Evolutionary conservation across 1,140 invertebrate genomes (phyloP), one percentile per base, ranked within the genome.

Genomic region (Gryon sp.): DNA sequence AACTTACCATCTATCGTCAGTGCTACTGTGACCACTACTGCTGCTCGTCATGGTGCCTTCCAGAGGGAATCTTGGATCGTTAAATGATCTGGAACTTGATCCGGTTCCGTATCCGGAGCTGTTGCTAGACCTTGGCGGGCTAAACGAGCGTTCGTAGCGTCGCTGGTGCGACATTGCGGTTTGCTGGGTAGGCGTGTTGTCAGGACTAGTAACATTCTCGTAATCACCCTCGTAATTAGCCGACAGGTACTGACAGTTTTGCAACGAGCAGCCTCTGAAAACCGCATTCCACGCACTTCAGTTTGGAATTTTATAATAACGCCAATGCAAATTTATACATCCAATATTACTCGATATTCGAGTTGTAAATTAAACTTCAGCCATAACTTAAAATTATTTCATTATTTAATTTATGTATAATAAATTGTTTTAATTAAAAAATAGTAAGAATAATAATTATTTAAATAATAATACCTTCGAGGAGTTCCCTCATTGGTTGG

Each of bases 91-190:
- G 46, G 92, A 92, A 81, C 93, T 94, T 62, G 92, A 93, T 82
- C 94, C 94, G 11, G 94, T 96, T 36, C 95, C 94, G 84, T 96
- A 96, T 5, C 95, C 95, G 28, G 94, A 95, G 87, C 94, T 95
- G 83, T 93, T 94, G 80, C 92, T 93, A 30, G 94, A 95, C 70
- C 94, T 89, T n/a, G 94, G 94, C 41, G 95, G 95, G 72, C 94
- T 95, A 81, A 94, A 92, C 63, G 93, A 93, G 48, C 94, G 90
- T 76, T 93, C 93, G 87, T 94, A 93, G 69, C 92, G 89, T 72
- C 91, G 90, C 55, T 92, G 89, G 78, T 93, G 91, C 8, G 84
- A 82, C 84, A 85, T 84, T 16, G 86, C 87, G 3, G 79, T 91
- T 88, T 80, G 91, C 86, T 83, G 91, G 76, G 60, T 90, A 86